These are phyloP conservation scores for Parotocinclus haroldoi DNA, from an alignment of 2,797 vertebrate species.

Conservation along the genomic window DNA sequence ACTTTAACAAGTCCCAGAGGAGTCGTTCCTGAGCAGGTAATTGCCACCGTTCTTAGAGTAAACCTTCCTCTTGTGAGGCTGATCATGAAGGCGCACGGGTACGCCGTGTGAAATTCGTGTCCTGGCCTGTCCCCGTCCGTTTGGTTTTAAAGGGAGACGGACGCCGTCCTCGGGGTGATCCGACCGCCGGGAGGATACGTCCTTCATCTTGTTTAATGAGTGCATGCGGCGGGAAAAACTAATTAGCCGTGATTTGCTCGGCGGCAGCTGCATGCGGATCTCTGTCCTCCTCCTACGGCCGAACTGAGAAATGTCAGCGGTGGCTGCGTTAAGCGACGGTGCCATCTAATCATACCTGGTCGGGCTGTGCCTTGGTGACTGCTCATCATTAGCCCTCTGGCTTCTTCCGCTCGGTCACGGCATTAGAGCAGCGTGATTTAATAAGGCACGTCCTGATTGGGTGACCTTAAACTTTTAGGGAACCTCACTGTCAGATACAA, in stretches of 20 bases:
- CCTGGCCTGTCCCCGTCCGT: constrained; percentile 20
- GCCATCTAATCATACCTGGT: constrained; percentile 42
- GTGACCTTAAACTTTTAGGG: too few relatives aligned
- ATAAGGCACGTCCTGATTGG: too few relatives aligned
- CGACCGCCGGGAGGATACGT: constrained; percentile 47
- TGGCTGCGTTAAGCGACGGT: constrained; percentile 42
- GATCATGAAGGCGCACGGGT: constrained; percentile 25
- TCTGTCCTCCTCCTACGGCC: constrained; percentile 34
- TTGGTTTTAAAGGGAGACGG: constrained; percentile 39
- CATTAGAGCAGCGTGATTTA: neutral
- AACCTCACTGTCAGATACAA: too few relatives aligned
- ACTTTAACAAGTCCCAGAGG: constrained; percentile 32
- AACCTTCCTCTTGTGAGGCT: constrained; percentile 31
- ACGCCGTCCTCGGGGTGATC: constrained; percentile 23
- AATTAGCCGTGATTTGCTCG: constrained; percentile 52
- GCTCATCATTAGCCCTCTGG: constrained; percentile 39
- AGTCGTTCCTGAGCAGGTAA: constrained; percentile 31
- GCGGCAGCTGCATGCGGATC: constrained; percentile 33
- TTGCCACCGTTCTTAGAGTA: constrained; percentile 18
- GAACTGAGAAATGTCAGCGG: constrained; percentile 52
- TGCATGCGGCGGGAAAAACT: constrained; percentile 45
- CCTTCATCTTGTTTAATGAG: constrained; percentile 53
- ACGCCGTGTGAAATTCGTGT: constrained; percentile 9
- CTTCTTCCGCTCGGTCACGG: constrained; percentile 9
- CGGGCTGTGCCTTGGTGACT: constrained; percentile 42